Evolutionary conservation across 2,797 vertebrate species (phyloP).

Genomic region (Gymnothorax javanicus): DNA sequence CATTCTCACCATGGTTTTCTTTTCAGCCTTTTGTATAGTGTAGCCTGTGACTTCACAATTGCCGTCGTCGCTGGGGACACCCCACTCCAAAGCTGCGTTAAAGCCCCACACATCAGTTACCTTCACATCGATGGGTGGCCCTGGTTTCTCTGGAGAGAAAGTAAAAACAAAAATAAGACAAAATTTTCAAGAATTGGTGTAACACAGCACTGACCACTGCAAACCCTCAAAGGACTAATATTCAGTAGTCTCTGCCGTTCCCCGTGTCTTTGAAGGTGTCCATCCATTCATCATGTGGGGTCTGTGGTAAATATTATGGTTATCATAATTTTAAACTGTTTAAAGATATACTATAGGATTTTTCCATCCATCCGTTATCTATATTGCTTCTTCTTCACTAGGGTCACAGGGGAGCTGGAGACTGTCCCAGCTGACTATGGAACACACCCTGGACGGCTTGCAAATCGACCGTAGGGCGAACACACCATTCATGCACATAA

Average conservation of each 20-base stretch:
- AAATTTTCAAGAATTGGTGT: background rate
- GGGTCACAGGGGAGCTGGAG: no score
- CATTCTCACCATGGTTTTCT: constrained; percentile 83
- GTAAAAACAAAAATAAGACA: background rate
- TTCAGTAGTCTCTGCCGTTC: background rate
- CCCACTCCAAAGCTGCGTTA: constrained; percentile 86
- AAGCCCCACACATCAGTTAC: constrained; percentile 89
- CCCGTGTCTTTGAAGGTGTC: background rate
- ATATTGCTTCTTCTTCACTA: no score
- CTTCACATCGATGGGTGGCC: constrained; percentile 71
- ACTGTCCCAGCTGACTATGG: no score
- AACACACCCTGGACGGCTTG: no score
- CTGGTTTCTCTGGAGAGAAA: constrained; percentile 77
- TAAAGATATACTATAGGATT: background rate
- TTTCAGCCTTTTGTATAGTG: constrained; percentile 88
- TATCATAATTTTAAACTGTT: background rate
- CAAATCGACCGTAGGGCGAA: no score
- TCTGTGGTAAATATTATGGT: background rate
- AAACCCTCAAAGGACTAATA: background rate
- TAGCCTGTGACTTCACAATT: constrained; percentile 86
- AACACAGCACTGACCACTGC: background rate
- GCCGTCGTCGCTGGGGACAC: constrained; percentile 80
- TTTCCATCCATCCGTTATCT: background rate
- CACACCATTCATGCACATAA: no score
- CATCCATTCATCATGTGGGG: background rate